Evolutionary conservation across 2,113 vertebrate genomes (phyloP), one percentile per base, ranked within the genome.

Genomic region (Albula goreensis): DNA sequence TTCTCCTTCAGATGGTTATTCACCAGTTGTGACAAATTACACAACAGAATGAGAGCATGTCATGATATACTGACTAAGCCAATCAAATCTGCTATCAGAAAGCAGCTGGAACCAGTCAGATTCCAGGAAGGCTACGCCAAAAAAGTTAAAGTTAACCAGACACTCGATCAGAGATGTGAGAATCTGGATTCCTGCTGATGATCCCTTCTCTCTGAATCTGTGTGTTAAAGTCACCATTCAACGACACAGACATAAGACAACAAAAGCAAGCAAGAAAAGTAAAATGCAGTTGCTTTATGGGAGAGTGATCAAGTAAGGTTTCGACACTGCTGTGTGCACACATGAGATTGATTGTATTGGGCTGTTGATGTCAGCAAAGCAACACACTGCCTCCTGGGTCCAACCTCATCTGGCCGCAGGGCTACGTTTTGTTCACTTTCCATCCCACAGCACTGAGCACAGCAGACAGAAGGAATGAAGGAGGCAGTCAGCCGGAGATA

Each of bases 391-490:
- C 49, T 53, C 11, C 5, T 50, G 19, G n/a, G 8, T 2, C n/a
- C 52, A 2, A 15, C 17, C 22, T 31, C 12, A 52, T 50, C 2
- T 49, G 56, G 31, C 13, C 7, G 31, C 78, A 50, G 19, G 17
- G 25, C 85, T 81, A 41, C 31, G 66, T 66, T 70, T 50, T 22
- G 78, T 56, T 17, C 19, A 56, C 78, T 51, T 48, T 85, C 78
- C 19, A 17, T 70, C 48, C 56, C 53, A 80, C 52, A 85, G 41
- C 41, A 50, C 13, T 25, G 85, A 83, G 41, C 50, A 83, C 81
- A 78, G 63, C 74, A 83, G 81, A 83, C 74, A 66, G 86, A 22
- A 63, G 78, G 81, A 83, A 86, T 83, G 63, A 86, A 79, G 74
- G 70, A 83, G 22, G 31, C 85, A 83, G 80, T 48, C 80, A 82